Percentiles rank a stretch among this genome's conserved stretches.
Evolutionary conservation across 2,113 vertebrate genomes (phyloP).

Genomic region (Urocitellus parryii): DNA sequence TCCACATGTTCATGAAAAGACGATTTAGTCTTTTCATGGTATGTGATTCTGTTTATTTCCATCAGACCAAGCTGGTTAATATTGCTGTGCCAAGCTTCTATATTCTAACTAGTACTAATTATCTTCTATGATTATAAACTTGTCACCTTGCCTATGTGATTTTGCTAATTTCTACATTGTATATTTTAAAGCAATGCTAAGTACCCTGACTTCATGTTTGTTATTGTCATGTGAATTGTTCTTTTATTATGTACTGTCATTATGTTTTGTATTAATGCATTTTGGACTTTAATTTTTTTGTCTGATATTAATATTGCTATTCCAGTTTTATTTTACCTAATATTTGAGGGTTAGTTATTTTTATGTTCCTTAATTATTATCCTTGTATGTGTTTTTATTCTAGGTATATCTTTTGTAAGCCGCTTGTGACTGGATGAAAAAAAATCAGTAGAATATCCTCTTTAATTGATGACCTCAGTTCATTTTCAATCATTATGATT

Average conservation of each 20-base stretch:
- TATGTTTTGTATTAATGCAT: not conserved
- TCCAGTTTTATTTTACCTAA: not conserved
- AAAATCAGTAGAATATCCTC: not conserved
- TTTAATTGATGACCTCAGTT: not conserved
- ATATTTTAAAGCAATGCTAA: constrained; percentile 3
- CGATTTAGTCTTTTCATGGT: constrained; percentile 14
- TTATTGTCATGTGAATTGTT: not conserved
- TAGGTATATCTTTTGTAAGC: not conserved
- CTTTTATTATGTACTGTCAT: not conserved
- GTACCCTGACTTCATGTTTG: not conserved
- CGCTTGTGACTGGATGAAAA: not conserved
- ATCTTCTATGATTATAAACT: not conserved
- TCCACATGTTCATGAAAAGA: constrained; percentile 16
- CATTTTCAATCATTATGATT: not conserved
- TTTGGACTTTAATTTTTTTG: not conserved
- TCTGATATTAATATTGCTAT: not conserved
- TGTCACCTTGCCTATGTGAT: not conserved
- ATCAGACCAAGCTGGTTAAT: constrained; percentile 20
- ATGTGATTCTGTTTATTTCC: constrained; percentile 22
- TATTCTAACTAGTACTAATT: constrained; percentile 50
- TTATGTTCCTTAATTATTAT: not conserved
- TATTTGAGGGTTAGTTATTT: not conserved
- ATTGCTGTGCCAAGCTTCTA: constrained; percentile 25
- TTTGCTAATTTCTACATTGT: constrained; percentile 22
- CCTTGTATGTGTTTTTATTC: not conserved